Evolutionary conservation across 1,140 invertebrate species (phyloP), one percentile per base, ranked within the genome.

Genomic region (Drosophila virilis): DNA sequence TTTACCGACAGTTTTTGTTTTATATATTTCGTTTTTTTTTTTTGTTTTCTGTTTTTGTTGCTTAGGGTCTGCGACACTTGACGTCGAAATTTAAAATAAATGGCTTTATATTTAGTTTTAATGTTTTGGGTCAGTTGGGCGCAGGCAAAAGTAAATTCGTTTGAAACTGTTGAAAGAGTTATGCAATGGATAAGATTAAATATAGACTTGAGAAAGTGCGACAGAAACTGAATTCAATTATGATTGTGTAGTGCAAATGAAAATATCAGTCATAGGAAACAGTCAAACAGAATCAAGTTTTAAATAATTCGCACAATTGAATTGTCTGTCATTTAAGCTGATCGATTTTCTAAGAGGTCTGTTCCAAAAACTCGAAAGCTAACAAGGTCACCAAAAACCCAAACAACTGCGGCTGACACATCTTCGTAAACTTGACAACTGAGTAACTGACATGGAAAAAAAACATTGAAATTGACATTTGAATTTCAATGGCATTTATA

Each of bases 401-500:
- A 65, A 77, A 54, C 69, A 50, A n/a, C 28, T 45, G n/a, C 42
- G 13, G n/a, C 67, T 35, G 70, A 78, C 59, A 80, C 83, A 77
- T 74, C 70, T 82, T 88, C 83, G 78, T 46, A 48, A 46, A 72
- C 71, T 69, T 65, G 62, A 80, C 54, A 33, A 45, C 54, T 40
- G 35, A 42, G 38, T 50, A 48, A 43, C 60, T 45, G 22, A 57
- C 33, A 35, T 45, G 37, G 67, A 61, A 65, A 37, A 37, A 59
- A 58, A 69, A 35, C 80, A 84, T 83, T 84, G 80, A 89, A 65
- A 50, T 64, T 77, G 79, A 83, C 84, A 89, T 77, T 79, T 83
- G 38, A 69, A 45, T 65, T 74, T 85, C 85, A 89, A 88, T 89
- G 84, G 57, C 84, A 89, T 67, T 67, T 57, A 89, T 83, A 83